Evolutionary conservation across 2,888 invertebrate genomes (phyloP), one percentile per base, ranked within the genome.

Genomic region (Diaperis boleti): DNA sequence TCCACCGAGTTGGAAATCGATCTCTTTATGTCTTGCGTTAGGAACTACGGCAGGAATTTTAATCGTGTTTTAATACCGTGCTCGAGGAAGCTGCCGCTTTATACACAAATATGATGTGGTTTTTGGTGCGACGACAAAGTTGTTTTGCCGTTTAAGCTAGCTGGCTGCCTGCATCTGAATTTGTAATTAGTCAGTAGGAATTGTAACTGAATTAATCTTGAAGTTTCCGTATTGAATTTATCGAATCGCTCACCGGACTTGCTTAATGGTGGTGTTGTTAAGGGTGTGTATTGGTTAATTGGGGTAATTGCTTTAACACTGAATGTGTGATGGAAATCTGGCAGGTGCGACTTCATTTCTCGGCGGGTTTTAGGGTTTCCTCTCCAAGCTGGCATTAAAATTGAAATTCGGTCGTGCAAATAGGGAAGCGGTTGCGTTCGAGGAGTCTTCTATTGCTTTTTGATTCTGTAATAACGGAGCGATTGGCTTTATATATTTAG

Each of bases 1-100:
- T 57, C 62, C 62, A 64, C 67, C 65, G 67, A 67, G 67, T 52
- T 56, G 10, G 35, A 50, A 60, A 68, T 68, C 59, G 68, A 68
- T 68, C 59, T 35, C 17, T 50, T 17, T 45, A 26, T 33, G 15
- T 26, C 35, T 18, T 14, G 14, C 18, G 37, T 31, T 17, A 11
- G 37, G 39, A 50, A 41, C 50, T 61, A 11, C 11, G 29, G 45
- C 35, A 63, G 56, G 63, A 66, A 66, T 66, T 63, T 63, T 54
- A 63, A 63, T 61, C 44, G 60, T 57, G 57, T 50, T 54, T 63
- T 60, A 45, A 63, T 57, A 55, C 50, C 57, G 18, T n/a, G 26
- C 26, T 3, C 5, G 7, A 33, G 18, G 44, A 41, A 41, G 3
- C 29, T 29, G 6, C 29, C 26, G 26, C 17, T 26, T 45, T 17